Evolutionary conservation across 2,797 vertebrate species (phyloP).

Genomic region (Rhinella marina): DNA sequence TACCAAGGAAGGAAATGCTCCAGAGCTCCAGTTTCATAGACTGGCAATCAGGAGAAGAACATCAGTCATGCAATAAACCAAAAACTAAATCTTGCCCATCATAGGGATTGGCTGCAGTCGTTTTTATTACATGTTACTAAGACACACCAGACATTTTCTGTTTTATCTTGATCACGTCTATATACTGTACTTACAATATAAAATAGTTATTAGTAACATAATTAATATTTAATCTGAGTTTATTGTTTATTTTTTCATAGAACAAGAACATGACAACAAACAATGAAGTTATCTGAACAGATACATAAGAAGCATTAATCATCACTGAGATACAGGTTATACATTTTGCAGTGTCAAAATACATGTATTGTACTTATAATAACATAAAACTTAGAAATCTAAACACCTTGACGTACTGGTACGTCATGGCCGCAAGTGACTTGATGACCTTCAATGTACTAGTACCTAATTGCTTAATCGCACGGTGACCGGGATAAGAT

Average conservation of each 20-base stretch:
- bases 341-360: too few species aligned
- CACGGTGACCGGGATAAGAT: too few species aligned
- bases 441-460: too few species aligned
- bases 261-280: too few species aligned
- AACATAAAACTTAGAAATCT: too few species aligned
- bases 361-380: too few species aligned
- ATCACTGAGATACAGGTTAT: too few species aligned
- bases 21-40: neutral
- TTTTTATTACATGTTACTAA: conserved; percentile 9
- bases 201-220: conserved; percentile 15
- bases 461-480: too few species aligned
- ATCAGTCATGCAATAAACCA: conserved; percentile 8
- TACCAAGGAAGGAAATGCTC: neutral
- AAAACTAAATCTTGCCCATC: neutral
- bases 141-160: conserved; percentile 1
- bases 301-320: too few species aligned
- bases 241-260: neutral
- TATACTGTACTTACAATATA: conserved; percentile 16
- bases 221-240: neutral
- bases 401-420: too few species aligned
- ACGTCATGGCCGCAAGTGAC: too few species aligned
- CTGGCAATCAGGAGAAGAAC: neutral
- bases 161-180: conserved; percentile 52
- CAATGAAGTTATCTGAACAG: too few species aligned
- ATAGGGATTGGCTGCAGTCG: conserved; percentile 37